These are phyloP conservation scores for Poeciliopsis retropinna DNA, from an alignment of 2,113 vertebrate genomes.

Conservation along the genomic window DNA sequence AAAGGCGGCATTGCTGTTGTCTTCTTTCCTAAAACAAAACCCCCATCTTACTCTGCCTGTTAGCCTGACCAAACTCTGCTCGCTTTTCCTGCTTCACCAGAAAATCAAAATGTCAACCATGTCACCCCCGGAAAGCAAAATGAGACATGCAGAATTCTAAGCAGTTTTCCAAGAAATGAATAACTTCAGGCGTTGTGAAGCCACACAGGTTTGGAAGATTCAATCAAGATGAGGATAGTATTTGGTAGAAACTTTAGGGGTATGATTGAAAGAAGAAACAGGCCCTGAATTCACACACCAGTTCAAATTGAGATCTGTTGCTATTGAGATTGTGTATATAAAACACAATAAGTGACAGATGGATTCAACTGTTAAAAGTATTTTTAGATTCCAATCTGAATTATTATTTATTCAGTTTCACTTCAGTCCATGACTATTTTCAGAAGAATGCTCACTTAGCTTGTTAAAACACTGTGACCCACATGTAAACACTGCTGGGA, in stretches of 20 bases:
- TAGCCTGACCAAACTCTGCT: not conserved
- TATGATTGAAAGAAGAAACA: too few relatives aligned
- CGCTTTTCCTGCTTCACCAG: not conserved
- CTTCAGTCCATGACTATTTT: not conserved
- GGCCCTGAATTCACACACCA: not conserved
- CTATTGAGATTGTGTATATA: too few relatives aligned
- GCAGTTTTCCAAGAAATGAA: not conserved
- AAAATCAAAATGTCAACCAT: not conserved
- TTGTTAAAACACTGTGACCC: not conserved
- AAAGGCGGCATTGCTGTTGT: not conserved
- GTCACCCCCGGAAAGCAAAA: not conserved
- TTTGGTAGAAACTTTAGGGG: too few relatives aligned
- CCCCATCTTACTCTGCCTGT: not conserved
- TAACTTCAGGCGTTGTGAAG: not conserved
- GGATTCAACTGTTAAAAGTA: too few relatives aligned
- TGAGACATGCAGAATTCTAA: not conserved
- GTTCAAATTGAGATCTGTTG: not conserved
- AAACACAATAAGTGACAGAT: not conserved
- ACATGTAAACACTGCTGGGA: not conserved
- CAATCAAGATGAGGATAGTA: not conserved
- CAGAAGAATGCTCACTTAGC: not conserved
- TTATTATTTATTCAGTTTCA: not conserved
- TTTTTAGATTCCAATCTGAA: not conserved
- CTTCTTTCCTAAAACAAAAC: not conserved
- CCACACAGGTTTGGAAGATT: not conserved